Evolutionary conservation across 1,140 invertebrate species (phyloP).

Genomic region (Drosophila nigromelanica): DNA sequence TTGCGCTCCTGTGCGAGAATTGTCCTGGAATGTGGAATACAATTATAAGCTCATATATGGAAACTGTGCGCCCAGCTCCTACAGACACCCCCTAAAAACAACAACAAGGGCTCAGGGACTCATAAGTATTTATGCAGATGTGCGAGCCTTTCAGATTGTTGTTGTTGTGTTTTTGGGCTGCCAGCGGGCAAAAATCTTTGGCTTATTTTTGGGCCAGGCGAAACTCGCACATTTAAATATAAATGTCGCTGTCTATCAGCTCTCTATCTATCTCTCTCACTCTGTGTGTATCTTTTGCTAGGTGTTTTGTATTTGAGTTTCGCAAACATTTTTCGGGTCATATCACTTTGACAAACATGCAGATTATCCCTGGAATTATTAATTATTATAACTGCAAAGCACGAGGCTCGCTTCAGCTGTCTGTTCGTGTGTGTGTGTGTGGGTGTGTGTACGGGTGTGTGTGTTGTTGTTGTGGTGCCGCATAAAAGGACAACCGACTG

Average conservation of each 20-base stretch:
- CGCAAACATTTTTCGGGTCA: constrained; percentile 55
- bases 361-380: constrained; percentile 79
- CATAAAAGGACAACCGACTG: constrained; percentile 50
- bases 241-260: constrained; percentile 17
- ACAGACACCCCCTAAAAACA: background rate
- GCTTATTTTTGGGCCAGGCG: constrained; percentile 31
- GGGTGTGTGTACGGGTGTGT: constrained; percentile 20
- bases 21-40: constrained; percentile 16
- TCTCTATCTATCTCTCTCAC: constrained; percentile 4
- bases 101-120: background rate
- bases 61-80: background rate
- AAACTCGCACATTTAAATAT: constrained; percentile 25
- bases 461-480: constrained; percentile 1
- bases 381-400: constrained; percentile 77
- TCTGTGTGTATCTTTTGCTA: constrained; percentile 27
- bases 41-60: constrained; percentile 20
- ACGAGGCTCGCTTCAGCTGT: constrained; percentile 61
- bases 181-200: constrained; percentile 23
- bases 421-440: constrained; percentile 6
- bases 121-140: constrained; percentile 72
- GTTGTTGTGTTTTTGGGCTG: background rate
- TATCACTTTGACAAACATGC: constrained; percentile 80
- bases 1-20: background rate
- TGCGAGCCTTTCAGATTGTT: constrained; percentile 17
- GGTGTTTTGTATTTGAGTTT: constrained; percentile 49